Evolutionary conservation across 23 tunicate species (phyloP), one percentile per base, ranked within the genome.

Genomic region (Diplosoma virens): DNA sequence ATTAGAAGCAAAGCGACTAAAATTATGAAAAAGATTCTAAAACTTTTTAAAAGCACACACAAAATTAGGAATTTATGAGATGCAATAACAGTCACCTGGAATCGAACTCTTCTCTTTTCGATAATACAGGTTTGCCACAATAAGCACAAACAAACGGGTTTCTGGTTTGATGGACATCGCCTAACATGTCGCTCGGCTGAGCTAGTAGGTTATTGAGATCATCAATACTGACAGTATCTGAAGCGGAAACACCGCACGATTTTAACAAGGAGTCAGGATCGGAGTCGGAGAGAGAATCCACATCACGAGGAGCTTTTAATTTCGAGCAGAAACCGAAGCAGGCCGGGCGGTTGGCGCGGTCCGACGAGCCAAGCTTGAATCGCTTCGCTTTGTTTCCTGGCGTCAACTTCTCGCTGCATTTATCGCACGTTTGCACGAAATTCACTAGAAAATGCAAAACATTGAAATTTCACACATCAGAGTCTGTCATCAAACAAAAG

Each of bases 301-400:
- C 21, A 1, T 81, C 75, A 4, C 48, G 25, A 2, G 61, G 61
- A 1, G 11, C 61, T 30, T 47, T 48, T 17, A 7, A 25, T 67
- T 81, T 81, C 25, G 79, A 58, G 45, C 86, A 81, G 60, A 81
- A 81, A 59, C 86, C 59, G 30, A 81, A 81, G 29, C 86, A 81
- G 23, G 59, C 60, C 36, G 86, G 64, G 28, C 25, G 23, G 29
- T 46, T 23, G n/a, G 46, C 41, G 63, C 22, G 45, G 47, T 0
- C 28, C 22, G 45, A 64, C 1, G 41, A 37, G 47, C 26, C 22
- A 17, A 22, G 4, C 25, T 65, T 65, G 33, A 46, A 5, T 17
- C 73, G 67, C 63, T 78, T 78, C 16, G 47, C 73, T 3, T 65
- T 45, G 25, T 32, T 61, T 50, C 65, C 70, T 1, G 30, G 70